These are phyloP conservation scores for Spilarctia lutea DNA, from an alignment of 2,888 invertebrate genomes.

Conservation along the genomic window DNA sequence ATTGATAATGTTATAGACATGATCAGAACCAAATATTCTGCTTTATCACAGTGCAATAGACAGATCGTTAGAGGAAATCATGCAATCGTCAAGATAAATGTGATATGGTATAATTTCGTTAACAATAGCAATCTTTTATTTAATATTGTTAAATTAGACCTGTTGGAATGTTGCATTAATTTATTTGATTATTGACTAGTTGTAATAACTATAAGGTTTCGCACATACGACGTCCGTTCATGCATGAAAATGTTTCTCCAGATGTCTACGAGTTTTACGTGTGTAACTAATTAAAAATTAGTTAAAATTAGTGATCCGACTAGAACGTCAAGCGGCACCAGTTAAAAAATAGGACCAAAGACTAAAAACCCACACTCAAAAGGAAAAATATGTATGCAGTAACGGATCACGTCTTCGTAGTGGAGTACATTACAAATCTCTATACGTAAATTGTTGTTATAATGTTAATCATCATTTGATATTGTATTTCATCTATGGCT, in stretches of 20 bases:
- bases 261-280: background rate
- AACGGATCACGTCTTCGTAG: conserved; percentile 48
- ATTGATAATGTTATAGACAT: conserved; percentile 25
- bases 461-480: conserved; percentile 64
- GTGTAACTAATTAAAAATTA: background rate
- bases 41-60: conserved; percentile 35
- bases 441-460: conserved; percentile 71
- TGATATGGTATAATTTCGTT: conserved; percentile 63
- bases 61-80: conserved; percentile 34
- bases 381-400: conserved; percentile 41
- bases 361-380: conserved; percentile 45
- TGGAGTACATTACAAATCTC: conserved; percentile 62
- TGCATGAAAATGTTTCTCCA: background rate
- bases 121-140: conserved; percentile 44
- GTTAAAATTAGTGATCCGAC: conserved; percentile 29
- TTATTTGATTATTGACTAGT: conserved; percentile 25
- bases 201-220: conserved; percentile 28
- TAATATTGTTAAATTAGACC: conserved; percentile 55
- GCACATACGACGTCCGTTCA: conserved; percentile 29
- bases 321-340: conserved; percentile 38
- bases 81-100: conserved; percentile 64
- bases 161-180: conserved; percentile 40
- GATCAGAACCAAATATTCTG: conserved; percentile 21
- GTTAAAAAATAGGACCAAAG: conserved; percentile 64
- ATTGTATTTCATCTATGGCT: conserved; percentile 59